Percentiles rank a stretch among this genome's conserved stretches.
phyloP scores from a whole-genome alignment of 2,113 vertebrate species.

The Festucalex cinctus region DNA sequence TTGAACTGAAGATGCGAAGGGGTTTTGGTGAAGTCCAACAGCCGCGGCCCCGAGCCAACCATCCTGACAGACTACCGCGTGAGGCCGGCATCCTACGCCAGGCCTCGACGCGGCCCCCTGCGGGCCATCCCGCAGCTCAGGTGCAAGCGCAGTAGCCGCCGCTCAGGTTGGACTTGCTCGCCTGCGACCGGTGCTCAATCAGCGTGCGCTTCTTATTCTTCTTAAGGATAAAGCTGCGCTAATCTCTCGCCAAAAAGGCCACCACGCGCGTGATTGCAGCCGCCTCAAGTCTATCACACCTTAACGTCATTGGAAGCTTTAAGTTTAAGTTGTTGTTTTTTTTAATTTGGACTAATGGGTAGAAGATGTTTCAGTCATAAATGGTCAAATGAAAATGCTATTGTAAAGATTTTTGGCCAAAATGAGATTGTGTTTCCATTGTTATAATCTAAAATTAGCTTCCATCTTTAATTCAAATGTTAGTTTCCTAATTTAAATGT shows the following conservation, averaged over 20 bases:
- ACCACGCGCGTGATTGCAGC: conserved; percentile 33
- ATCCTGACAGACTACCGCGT: conserved; percentile 60
- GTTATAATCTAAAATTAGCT: too few relatives aligned
- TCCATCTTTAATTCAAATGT: too few relatives aligned
- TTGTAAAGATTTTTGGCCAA: too few relatives aligned
- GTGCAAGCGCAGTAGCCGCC: conserved; percentile 20
- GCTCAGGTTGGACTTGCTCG: conserved; percentile 50
- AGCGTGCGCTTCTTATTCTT: conserved; percentile 43
- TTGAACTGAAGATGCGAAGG: conserved; percentile 88
- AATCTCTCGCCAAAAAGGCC: conserved; percentile 58
- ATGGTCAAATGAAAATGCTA: too few relatives aligned
- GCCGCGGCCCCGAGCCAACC: conserved; percentile 75
- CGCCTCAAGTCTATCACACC: conserved; percentile 25
- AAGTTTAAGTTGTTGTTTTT: too few relatives aligned
- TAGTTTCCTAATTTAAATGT: too few relatives aligned
- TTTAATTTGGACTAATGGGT: too few relatives aligned
- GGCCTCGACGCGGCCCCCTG: background rate
- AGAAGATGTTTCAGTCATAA: too few relatives aligned
- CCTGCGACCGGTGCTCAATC: conserved; percentile 55
- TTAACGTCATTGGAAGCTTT: background rate
- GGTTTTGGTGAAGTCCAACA: conserved; percentile 82
- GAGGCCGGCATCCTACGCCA: conserved; percentile 39
- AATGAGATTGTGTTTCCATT: too few relatives aligned
- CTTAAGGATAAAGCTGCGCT: conserved; percentile 55
- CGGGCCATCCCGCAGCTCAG: conserved; percentile 39